Evolutionary conservation across 2,888 invertebrate species (phyloP).

Genomic region (Colletes collaris): DNA sequence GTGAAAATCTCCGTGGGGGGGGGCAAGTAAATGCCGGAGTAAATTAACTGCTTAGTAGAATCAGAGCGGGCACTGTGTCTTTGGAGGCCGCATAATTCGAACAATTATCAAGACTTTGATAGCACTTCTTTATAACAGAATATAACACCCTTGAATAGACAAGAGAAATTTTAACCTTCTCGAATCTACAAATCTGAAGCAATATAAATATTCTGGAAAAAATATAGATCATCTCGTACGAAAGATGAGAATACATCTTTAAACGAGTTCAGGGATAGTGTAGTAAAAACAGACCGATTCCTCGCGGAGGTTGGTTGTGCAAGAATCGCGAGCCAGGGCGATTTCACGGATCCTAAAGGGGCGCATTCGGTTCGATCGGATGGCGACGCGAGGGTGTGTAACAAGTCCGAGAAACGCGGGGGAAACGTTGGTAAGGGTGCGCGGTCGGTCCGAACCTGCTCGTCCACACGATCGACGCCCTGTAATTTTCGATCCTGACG

Average conservation of each 20-base stretch:
- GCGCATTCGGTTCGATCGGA: conserved; percentile 49
- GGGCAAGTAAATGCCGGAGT: too few species aligned
- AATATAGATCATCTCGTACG: too few species aligned
- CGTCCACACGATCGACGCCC: conserved; percentile 55
- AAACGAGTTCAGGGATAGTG: neutral
- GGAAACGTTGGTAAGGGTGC: conserved; percentile 38
- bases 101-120: too few species aligned
- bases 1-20: neutral
- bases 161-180: too few species aligned
- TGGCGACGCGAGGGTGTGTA: conserved; percentile 6
- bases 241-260: too few species aligned
- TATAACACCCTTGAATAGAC: too few species aligned
- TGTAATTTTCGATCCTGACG: conserved; percentile 67
- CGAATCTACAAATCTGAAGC: too few species aligned
- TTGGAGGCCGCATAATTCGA: too few species aligned
- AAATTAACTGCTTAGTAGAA: too few species aligned
- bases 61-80: too few species aligned
- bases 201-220: too few species aligned
- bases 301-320: conserved; percentile 4
- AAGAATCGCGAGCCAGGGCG: conserved; percentile 5
- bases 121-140: too few species aligned
- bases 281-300: neutral
- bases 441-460: conserved; percentile 22
- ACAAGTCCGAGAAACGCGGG: conserved; percentile 15
- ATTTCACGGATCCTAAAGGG: conserved; percentile 62